phyloP scores from a whole-genome alignment of 2,797 vertebrate species.

The Sphenodon punctatus region DNA sequence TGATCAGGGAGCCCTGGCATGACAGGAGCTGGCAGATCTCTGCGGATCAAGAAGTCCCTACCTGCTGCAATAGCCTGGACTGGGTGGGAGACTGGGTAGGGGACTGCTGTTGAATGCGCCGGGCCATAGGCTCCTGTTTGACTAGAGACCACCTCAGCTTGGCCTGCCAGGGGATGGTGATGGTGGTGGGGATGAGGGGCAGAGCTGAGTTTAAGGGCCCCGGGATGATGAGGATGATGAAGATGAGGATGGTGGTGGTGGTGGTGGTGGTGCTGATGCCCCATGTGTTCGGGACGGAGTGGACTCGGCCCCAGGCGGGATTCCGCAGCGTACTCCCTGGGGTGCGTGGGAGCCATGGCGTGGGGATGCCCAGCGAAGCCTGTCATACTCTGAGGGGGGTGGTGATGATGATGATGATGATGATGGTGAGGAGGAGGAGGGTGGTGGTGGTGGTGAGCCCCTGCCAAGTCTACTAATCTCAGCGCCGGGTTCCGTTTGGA shows the following conservation, averaged over 20 bases:
- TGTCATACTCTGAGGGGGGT: slow-evolving; percentile 92
- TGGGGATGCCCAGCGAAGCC: slow-evolving; percentile 89
- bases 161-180: slow-evolving; percentile 89
- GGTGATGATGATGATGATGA: slow-evolving; percentile 86
- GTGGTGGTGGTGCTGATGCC: slow-evolving; percentile 89
- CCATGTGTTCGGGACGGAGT: slow-evolving; percentile 92
- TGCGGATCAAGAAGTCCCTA: slow-evolving; percentile 89
- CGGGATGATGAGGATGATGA: slow-evolving; percentile 86
- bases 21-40: slow-evolving; percentile 89
- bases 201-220: slow-evolving; percentile 93
- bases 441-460: slow-evolving; percentile 80
- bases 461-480: slow-evolving; percentile 92
- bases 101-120: slow-evolving; percentile 82
- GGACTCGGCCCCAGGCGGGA: slow-evolving; percentile 88
- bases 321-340: slow-evolving; percentile 88
- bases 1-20: slow-evolving; percentile 88
- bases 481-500: slow-evolving; percentile 89
- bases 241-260: slow-evolving; percentile 88
- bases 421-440: slow-evolving; percentile 75
- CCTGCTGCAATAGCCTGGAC: slow-evolving; percentile 87
- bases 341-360: slow-evolving; percentile 86
- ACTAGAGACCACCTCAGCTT: slow-evolving; percentile 90
- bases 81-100: slow-evolving; percentile 83
- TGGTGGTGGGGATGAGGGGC: slow-evolving; percentile 92
- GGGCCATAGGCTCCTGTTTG: slow-evolving; percentile 91